Evolutionary conservation across 2,113 vertebrate genomes (phyloP).

Genomic region (Tympanuchus pallidicinctus): DNA sequence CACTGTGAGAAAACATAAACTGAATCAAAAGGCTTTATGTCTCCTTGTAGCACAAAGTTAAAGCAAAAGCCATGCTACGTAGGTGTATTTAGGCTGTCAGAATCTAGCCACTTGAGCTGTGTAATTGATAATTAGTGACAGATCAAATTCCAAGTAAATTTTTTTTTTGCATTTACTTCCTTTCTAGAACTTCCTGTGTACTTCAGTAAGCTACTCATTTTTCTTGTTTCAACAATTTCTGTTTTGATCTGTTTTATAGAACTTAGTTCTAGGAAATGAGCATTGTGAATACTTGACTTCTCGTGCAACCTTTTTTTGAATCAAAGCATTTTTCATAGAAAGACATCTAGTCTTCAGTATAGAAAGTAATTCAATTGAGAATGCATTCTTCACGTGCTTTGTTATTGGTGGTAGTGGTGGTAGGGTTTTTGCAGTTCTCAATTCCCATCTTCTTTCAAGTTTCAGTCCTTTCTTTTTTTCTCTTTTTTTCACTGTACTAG

Average conservation of each 20-base stretch:
- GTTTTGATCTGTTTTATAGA: background rate
- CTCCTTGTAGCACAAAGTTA: background rate
- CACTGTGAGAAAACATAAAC: background rate
- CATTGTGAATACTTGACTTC: background rate
- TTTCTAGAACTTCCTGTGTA: background rate
- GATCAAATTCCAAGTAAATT: background rate
- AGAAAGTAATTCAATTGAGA: background rate
- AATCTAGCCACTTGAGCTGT: background rate
- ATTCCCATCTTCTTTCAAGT: background rate
- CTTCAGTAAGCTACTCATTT: background rate
- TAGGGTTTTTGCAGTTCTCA: background rate
- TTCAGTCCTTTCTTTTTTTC: background rate
- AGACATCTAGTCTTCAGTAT: background rate
- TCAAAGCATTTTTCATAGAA: background rate
- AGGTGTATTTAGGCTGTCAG: background rate
- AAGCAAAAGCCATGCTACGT: background rate
- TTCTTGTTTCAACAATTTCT: background rate
- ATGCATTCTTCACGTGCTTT: background rate
- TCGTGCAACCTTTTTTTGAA: background rate
- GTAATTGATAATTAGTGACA: background rate
- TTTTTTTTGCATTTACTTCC: background rate
- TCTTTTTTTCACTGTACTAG: background rate
- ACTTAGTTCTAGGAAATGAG: background rate
- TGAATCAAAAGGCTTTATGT: background rate
- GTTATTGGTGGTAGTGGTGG: background rate